These are phyloP conservation scores for Drosophila lowei DNA, from an alignment of 1,140 invertebrate species.

Conservation along the genomic window DNA sequence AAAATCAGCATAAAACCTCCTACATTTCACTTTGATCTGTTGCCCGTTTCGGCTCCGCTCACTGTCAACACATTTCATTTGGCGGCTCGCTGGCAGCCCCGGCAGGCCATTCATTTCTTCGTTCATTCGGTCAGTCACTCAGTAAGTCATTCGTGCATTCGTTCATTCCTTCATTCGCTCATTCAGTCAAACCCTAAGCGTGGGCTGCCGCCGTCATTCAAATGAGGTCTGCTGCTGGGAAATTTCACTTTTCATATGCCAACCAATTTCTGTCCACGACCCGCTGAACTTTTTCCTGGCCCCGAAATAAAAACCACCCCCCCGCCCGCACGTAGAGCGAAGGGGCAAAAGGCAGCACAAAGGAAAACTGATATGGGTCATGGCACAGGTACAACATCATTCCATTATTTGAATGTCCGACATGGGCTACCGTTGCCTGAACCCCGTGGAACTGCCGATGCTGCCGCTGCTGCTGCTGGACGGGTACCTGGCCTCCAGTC, in stretches of 20 bases:
- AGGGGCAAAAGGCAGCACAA: slow-evolving; percentile 7
- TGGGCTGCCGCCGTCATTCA: slow-evolving; percentile 38
- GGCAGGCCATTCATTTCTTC: slow-evolving; percentile 50
- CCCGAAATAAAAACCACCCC: too few species aligned
- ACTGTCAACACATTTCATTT: slow-evolving; percentile 74
- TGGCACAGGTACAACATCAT: slow-evolving; percentile 43
- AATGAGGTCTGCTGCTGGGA: slow-evolving; percentile 45
- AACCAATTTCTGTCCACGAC: slow-evolving; percentile 49
- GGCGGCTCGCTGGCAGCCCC: slow-evolving; percentile 19
- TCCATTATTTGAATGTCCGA: slow-evolving; percentile 74
- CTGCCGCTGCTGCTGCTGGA: slow-evolving; percentile 6
- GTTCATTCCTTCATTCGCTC: slow-evolving; percentile 22
- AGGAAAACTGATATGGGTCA: slow-evolving; percentile 53
- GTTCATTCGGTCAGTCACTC: slow-evolving; percentile 44
- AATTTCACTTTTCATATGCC: slow-evolving; percentile 72
- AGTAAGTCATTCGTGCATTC: slow-evolving; percentile 22
- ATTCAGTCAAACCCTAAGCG: slow-evolving; percentile 26
- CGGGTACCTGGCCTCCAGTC: slow-evolving; percentile 20
- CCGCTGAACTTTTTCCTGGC: slow-evolving; percentile 56
- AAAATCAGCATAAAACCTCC: slow-evolving; percentile 67
- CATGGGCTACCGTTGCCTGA: slow-evolving; percentile 67
- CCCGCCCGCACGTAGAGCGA: too few species aligned
- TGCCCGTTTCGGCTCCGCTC: slow-evolving; percentile 19
- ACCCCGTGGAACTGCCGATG: slow-evolving; percentile 4
- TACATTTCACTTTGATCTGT: slow-evolving; percentile 46